These are phyloP conservation scores for Daphoenositta chrysoptera DNA, from an alignment of 2,113 vertebrate species.

Conservation along the genomic window DNA sequence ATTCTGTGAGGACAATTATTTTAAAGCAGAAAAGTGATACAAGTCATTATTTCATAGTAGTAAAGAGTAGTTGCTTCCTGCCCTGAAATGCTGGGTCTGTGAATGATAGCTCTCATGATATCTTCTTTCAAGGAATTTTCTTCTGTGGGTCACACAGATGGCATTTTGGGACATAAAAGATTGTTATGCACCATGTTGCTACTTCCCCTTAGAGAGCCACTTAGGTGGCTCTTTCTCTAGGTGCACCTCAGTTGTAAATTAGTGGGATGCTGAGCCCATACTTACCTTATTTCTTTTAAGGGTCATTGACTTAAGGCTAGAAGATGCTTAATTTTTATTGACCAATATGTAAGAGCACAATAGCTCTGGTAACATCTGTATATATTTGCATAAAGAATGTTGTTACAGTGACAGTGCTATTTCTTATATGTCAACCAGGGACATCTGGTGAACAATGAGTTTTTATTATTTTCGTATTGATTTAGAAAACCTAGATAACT, in stretches of 20 bases:
- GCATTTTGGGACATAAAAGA: not conserved
- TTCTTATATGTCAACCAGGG: not conserved
- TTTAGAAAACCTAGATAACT: slow-evolving; percentile 8
- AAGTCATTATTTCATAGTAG: not conserved
- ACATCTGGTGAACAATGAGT: slow-evolving; percentile 15
- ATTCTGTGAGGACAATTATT: not conserved
- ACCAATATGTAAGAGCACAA: not conserved
- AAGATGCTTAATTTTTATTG: not conserved
- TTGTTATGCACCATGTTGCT: not conserved
- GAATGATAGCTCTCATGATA: not conserved
- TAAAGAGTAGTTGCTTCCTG: not conserved
- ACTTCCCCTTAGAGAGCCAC: not conserved
- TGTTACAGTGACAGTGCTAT: slow-evolving; percentile 2
- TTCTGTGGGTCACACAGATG: not conserved
- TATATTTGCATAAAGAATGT: not conserved
- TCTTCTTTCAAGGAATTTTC: not conserved
- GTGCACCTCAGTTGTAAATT: not conserved
- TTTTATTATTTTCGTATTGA: slow-evolving; percentile 23
- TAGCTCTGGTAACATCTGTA: not conserved
- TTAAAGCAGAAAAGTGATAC: slow-evolving; percentile 17
- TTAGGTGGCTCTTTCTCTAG: not conserved
- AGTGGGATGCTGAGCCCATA: not conserved
- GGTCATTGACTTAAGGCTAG: not conserved
- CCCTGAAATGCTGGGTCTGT: not conserved
- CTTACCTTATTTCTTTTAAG: not conserved